These are phyloP conservation scores for Pangasius macronema DNA, from an alignment of 2,797 vertebrate species.

Conservation along the genomic window DNA sequence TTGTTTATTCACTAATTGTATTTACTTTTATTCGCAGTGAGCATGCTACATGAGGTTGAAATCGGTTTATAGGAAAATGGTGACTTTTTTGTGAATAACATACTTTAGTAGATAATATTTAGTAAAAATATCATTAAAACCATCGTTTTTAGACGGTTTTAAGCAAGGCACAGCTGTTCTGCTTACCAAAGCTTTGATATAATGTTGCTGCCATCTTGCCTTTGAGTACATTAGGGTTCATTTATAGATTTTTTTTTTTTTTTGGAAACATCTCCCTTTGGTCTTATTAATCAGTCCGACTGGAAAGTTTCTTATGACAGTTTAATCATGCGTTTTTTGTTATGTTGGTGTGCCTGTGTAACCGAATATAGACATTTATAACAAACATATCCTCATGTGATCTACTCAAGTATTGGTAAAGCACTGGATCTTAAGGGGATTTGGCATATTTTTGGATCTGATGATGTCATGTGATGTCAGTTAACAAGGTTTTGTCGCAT, in stretches of 20 bases:
- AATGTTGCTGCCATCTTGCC: neutral
- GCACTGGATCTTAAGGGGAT: neutral
- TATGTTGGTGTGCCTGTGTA: neutral
- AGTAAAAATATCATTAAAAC: neutral
- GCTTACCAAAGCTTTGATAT: neutral
- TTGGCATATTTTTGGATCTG: slow-evolving; percentile 11
- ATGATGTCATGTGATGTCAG: slow-evolving; percentile 22
- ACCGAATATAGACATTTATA: neutral
- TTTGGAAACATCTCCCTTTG: neutral
- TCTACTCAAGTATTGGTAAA: neutral
- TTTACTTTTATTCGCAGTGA: neutral
- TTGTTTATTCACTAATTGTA: neutral
- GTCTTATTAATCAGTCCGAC: neutral
- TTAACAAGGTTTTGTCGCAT: slow-evolving; percentile 20
- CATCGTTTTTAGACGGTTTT: neutral
- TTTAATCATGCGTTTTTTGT: neutral
- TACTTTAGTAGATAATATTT: neutral
- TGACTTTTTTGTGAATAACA: neutral
- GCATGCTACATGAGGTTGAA: neutral
- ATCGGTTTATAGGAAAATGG: neutral
- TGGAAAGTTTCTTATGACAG: neutral
- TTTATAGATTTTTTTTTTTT: neutral
- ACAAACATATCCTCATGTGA: neutral
- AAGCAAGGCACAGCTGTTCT: neutral
- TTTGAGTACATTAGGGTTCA: neutral